Percentiles rank a stretch among this genome's conserved stretches.
Conservation (phyloP, 2,888 invertebrate species). For the Sacculina carcini region DNA sequence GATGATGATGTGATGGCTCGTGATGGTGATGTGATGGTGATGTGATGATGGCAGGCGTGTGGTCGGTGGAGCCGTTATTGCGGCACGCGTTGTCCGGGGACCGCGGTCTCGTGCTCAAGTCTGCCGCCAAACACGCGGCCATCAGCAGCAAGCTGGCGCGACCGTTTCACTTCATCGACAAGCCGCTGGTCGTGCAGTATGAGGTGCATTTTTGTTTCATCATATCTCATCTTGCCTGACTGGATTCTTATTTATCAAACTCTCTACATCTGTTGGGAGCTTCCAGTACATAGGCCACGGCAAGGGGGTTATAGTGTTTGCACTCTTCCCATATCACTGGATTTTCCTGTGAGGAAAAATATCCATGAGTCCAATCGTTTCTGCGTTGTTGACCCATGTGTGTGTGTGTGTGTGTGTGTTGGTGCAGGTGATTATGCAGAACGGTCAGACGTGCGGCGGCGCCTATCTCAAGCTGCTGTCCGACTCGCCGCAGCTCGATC, state of each 20-base stretch:
- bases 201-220: too few relatives aligned
- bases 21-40: too few relatives aligned
- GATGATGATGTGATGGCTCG: too few relatives aligned
- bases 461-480: conserved; percentile 63
- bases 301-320: too few relatives aligned
- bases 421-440: conserved; percentile 38
- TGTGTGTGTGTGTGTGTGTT: too few relatives aligned
- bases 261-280: too few relatives aligned
- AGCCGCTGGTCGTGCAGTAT: conserved; percentile 60
- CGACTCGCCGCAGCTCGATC: conserved; percentile 25
- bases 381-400: too few relatives aligned
- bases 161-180: conserved; percentile 55
- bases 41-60: conserved; percentile 26
- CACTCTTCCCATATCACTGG: too few relatives aligned
- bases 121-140: conserved; percentile 89
- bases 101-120: conserved; percentile 60
- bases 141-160: conserved; percentile 48
- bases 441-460: conserved; percentile 95
- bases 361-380: too few relatives aligned
- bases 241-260: too few relatives aligned
- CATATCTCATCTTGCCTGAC: conserved; percentile 4
- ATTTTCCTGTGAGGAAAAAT: too few relatives aligned
- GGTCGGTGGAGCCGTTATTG: conserved; percentile 44
- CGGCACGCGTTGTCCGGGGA: conserved; percentile 56
- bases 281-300: too few relatives aligned